A percentile compares a stretch with the other conserved stretches of the same genome.
Conservation (phyloP, 2,113 vertebrate species). For the Elephantulus edwardii region DNA sequence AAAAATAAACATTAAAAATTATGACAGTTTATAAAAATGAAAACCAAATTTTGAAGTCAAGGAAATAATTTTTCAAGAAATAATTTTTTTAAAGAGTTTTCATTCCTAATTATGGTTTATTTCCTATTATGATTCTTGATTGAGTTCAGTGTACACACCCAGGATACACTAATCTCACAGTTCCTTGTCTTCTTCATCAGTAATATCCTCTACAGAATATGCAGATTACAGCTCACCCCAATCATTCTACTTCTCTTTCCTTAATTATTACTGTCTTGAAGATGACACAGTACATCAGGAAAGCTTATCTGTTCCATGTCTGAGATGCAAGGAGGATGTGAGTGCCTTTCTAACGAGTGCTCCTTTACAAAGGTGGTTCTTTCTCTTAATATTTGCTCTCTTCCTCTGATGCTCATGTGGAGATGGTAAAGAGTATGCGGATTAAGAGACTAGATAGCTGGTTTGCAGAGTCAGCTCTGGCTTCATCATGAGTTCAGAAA, state of each 20-base stretch:
- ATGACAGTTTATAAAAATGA: not conserved
- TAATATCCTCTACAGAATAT: not conserved
- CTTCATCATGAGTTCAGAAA: not conserved
- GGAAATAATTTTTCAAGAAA: not conserved
- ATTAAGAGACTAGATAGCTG: not conserved
- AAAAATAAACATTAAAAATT: not conserved
- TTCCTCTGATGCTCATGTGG: not conserved
- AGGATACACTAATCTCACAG: not conserved
- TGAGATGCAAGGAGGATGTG: not conserved
- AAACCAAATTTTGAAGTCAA: conserved; percentile 23
- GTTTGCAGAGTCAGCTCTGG: not conserved
- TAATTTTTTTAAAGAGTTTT: conserved; percentile 30
- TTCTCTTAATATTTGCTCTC: not conserved
- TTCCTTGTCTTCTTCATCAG: not conserved
- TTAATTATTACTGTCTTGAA: not conserved
- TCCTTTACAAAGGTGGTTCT: not conserved
- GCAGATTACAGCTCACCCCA: not conserved
- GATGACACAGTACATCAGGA: not conserved
- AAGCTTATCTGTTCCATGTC: not conserved
- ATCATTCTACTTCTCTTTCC: not conserved
- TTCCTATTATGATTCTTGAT: not conserved
- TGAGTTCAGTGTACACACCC: not conserved
- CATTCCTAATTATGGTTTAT: not conserved
- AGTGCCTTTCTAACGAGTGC: not conserved
- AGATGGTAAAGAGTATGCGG: not conserved